Evolutionary conservation across 2,113 vertebrate species (phyloP).

Genomic region (Hemicordylus capensis): DNA sequence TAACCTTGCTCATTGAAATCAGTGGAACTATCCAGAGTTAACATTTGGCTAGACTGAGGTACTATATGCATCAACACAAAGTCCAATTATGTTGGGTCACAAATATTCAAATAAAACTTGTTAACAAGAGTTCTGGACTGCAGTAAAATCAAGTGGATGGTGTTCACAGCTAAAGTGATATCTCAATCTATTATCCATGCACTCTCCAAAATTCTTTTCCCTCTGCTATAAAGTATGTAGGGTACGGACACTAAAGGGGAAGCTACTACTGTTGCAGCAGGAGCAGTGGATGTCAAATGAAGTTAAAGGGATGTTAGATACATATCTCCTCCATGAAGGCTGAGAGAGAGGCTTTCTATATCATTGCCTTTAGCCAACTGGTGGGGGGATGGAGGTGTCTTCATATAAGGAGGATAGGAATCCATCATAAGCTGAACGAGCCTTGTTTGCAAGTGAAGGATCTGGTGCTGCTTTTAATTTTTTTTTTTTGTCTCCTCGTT

Average conservation of each 20-base stretch:
- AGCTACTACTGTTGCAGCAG: not conserved
- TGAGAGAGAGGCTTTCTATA: too few species aligned
- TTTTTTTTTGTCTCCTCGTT: constrained; percentile 62
- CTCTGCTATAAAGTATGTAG: not conserved
- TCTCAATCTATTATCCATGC: not conserved
- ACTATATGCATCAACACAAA: not conserved
- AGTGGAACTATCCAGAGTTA: not conserved
- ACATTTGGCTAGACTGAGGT: not conserved
- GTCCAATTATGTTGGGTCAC: not conserved
- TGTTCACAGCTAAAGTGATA: not conserved
- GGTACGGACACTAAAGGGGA: not conserved
- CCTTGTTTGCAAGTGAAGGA: constrained; percentile 81
- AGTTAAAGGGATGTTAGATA: not conserved
- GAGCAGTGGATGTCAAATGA: not conserved
- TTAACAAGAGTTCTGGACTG: not conserved
- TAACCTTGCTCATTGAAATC: not conserved
- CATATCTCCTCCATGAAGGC: not conserved
- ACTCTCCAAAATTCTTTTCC: not conserved
- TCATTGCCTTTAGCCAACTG: too few species aligned
- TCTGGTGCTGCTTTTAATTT: constrained; percentile 80
- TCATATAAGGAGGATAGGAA: constrained; percentile 57
- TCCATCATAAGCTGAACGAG: constrained; percentile 66
- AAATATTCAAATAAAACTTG: not conserved
- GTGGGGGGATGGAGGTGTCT: constrained; percentile 40
- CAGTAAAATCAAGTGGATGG: not conserved